Percentiles rank a stretch among this genome's conserved stretches.
Evolutionary conservation across 2,113 vertebrate species (phyloP).

Genomic region (Vulpes lagopus): DNA sequence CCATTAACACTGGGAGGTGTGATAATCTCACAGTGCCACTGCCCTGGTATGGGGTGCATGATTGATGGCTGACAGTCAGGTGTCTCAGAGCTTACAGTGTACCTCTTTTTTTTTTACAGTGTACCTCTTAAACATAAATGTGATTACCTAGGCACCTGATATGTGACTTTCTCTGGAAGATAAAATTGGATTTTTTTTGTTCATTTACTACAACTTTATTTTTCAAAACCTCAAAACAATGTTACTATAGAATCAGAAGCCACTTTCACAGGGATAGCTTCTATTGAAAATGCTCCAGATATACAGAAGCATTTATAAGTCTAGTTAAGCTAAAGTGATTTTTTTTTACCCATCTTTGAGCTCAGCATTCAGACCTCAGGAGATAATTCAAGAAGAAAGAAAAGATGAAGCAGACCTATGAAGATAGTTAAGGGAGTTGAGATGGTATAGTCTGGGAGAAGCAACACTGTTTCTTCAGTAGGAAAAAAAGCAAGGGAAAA

Average conservation of each 20-base stretch:
- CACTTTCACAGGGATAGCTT: background rate
- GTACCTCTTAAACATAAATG: background rate
- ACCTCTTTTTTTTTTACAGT: background rate
- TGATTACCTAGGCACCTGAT: background rate
- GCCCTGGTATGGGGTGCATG: background rate
- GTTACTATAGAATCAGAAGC: constrained; percentile 45
- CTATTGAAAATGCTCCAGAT: background rate
- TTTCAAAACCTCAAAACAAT: constrained; percentile 62
- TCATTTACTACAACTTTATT: constrained; percentile 54
- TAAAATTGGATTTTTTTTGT: constrained; percentile 48
- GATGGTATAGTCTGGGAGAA: background rate
- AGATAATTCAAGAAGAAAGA: background rate
- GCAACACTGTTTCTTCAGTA: background rate
- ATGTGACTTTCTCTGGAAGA: constrained; percentile 45
- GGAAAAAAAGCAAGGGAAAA: background rate
- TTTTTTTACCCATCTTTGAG: background rate
- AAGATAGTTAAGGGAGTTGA: background rate
- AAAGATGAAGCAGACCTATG: background rate
- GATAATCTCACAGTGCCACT: background rate
- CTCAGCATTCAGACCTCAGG: constrained; percentile 27
- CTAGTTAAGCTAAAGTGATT: background rate
- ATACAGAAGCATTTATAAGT: background rate
- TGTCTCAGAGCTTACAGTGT: background rate
- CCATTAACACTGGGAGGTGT: background rate
- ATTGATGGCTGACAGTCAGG: background rate